Conservation (phyloP, 2,888 invertebrate species). For the Amblyjoppa fuscipennis region DNA sequence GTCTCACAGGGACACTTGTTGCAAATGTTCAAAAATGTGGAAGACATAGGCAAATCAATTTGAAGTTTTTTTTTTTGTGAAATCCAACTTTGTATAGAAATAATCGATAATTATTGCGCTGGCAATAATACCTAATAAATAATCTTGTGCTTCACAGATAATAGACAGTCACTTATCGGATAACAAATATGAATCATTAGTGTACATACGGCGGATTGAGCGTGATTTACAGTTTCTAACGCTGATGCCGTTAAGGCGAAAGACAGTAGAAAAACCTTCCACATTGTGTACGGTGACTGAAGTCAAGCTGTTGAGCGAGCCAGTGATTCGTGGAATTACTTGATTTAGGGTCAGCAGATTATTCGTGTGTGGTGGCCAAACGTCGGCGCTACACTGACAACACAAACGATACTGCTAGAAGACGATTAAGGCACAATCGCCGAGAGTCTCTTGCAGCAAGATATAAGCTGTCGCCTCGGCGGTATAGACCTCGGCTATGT, state of each 20-base stretch:
- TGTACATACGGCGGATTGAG: slow-evolving; percentile 49
- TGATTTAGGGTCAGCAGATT: neutral
- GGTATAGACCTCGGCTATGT: slow-evolving; percentile 16
- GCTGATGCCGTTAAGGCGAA: slow-evolving; percentile 44
- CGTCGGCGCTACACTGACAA: slow-evolving; percentile 38
- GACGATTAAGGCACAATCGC: slow-evolving; percentile 30
- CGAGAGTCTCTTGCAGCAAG: neutral
- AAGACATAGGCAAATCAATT: no score
- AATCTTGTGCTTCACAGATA: no score
- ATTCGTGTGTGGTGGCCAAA: slow-evolving; percentile 19
- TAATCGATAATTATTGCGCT: no score
- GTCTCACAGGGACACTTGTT: no score
- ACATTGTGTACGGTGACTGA: slow-evolving; percentile 53
- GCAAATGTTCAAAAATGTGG: no score
- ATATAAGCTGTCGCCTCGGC: slow-evolving; percentile 30
- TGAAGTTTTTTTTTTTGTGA: no score
- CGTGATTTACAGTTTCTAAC: slow-evolving; percentile 29
- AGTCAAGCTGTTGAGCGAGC: neutral
- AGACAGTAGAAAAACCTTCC: slow-evolving; percentile 50
- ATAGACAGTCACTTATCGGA: no score
- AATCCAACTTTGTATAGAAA: no score
- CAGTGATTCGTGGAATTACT: neutral
- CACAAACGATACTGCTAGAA: slow-evolving; percentile 44
- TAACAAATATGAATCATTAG: slow-evolving; percentile 1
- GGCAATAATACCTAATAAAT: no score